Evolutionary conservation across 2,113 vertebrate genomes (phyloP), one percentile per base, ranked within the genome.

Genomic region (Dolichotis patagonum): DNA sequence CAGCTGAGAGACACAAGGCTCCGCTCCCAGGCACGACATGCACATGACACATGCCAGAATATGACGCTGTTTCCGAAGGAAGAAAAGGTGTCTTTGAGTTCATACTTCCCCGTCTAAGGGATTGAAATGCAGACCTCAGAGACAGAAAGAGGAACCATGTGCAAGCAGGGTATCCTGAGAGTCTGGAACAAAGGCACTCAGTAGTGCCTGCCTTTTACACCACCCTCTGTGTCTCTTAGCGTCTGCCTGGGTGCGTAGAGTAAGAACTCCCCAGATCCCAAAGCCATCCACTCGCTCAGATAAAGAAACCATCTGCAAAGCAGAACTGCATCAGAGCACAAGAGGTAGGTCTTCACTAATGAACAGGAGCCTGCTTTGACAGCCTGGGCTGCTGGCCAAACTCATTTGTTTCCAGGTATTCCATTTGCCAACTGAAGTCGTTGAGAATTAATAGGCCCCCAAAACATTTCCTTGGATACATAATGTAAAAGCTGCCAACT

Each of bases 391-490:
- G 75, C 96, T 60, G 2, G 93, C 98, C 98, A 98, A 97, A 96
- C 97, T 97, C 98, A 98, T 98, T 98, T 98, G 97, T 98, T 98
- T 98, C 97, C 96, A 97, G 93, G 95, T 78, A 94, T 98, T 98
- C 96, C 78, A 78, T 98, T 97, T 98, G 98, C 98, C 98, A 98
- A 91, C 97, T 93, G 90, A 98, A 98, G 97, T 98, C 94, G 92
- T 63, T 98, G 96, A 97, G 97, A 98, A 98, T 98, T 98, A 98
- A 98, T 97, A 98, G 97, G 97, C 80, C 96, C 96, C 97, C 54
- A 88, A 98, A 98, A 98, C 98, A 98, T 98, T 98, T 98, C 98
- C 97, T 96, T 96, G 95, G 97, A 97, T 97, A 97, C 95, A 95
- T 96, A 95, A 97, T 96, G 89, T 96, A 97, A 97, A 97, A 95